Percentiles rank a stretch among this genome's conserved stretches.
These are phyloP conservation scores for Amaurobius ferox DNA, from an alignment of 2,888 invertebrate species.

Conservation along the genomic window DNA sequence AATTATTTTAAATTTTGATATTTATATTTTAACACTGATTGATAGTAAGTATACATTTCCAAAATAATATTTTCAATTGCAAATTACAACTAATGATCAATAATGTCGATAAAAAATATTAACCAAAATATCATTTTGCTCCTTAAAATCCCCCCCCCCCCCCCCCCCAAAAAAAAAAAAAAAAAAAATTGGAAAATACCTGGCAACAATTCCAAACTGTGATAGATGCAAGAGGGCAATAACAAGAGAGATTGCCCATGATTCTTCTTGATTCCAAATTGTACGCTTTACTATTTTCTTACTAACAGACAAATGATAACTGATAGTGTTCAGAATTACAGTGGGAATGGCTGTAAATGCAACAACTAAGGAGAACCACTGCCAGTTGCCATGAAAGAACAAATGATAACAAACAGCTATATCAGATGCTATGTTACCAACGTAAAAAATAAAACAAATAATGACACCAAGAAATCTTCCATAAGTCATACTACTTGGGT, in stretches of 20 bases:
- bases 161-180: too few relatives aligned
- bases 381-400: slow-evolving; percentile 49
- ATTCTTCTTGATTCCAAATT: slow-evolving; percentile 53
- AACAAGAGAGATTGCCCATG: slow-evolving; percentile 25
- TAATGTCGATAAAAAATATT: neutral
- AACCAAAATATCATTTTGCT: neutral
- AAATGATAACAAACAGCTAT: slow-evolving; percentile 46
- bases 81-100: too few relatives aligned
- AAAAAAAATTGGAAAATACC: slow-evolving; percentile 26
- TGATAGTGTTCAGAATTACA: slow-evolving; percentile 54
- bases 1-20: too few relatives aligned
- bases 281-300: slow-evolving; percentile 61
- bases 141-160: too few relatives aligned
- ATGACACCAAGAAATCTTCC: slow-evolving; percentile 35
- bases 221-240: slow-evolving; percentile 53
- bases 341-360: slow-evolving; percentile 58
- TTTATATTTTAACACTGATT: too few relatives aligned
- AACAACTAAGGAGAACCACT: slow-evolving; percentile 53
- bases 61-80: neutral
- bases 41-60: neutral
- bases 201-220: slow-evolving; percentile 59
- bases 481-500: slow-evolving; percentile 39
- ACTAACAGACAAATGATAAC: slow-evolving; percentile 56
- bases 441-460: slow-evolving; percentile 42
- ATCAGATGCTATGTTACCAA: slow-evolving; percentile 49